phyloP scores from a whole-genome alignment of 2,113 vertebrate genomes.

The Rutilus rutilus region DNA sequence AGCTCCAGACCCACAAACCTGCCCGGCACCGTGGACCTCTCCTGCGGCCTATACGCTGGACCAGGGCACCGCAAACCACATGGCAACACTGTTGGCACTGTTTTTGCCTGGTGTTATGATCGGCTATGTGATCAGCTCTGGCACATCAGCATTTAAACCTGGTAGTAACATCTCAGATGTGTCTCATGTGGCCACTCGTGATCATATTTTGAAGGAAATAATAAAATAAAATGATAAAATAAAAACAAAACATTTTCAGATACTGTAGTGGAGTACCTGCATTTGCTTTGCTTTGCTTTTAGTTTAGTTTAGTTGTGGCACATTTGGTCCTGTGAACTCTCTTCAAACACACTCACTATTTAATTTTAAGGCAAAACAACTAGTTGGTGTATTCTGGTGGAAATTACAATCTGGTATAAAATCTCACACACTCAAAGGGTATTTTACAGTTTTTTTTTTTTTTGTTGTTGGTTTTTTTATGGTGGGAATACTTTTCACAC shows the following conservation, averaged over 20 bases:
- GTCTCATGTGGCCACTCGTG: background rate
- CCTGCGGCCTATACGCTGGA: background rate
- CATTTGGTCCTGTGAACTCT: background rate
- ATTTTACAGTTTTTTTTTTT: background rate
- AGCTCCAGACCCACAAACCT: conserved; percentile 36
- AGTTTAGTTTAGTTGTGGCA: background rate
- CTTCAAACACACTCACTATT: background rate
- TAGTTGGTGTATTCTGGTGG: background rate
- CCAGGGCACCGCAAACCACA: background rate
- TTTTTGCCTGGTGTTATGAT: background rate
- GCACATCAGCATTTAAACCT: background rate
- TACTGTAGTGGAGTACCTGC: background rate
- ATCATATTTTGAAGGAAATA: background rate
- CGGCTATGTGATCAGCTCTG: background rate
- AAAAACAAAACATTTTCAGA: background rate
- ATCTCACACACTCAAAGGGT: background rate
- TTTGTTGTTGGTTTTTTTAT: no score
- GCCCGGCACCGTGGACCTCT: background rate
- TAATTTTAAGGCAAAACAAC: background rate
- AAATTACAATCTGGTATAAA: background rate
- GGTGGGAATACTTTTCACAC: no score
- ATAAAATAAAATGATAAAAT: background rate
- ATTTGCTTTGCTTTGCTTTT: background rate
- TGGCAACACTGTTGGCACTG: background rate
- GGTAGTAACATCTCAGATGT: background rate